Evolutionary conservation across 2,888 invertebrate genomes (phyloP), one percentile per base, ranked within the genome.

Genomic region (Drosophila eohydei): DNA sequence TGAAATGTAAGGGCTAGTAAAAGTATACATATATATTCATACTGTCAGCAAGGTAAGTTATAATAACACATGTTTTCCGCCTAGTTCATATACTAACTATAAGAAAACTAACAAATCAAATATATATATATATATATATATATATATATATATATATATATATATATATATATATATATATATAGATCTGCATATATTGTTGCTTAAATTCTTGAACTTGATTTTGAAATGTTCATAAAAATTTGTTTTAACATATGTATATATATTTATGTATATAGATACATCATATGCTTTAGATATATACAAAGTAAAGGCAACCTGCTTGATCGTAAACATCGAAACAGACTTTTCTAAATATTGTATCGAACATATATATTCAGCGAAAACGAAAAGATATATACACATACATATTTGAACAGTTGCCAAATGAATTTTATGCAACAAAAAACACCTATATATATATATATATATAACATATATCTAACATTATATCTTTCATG

Each of bases 371-470:
- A 73, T 77, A 78, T 71, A 69, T 30, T 30, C 30, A 77, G 58
- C 66, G 66, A 81, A 65, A 74, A 71, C 54, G 21, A 55, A 58
- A 59, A 21, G 28, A 70, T 55, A 54, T 63, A 36, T 36, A 21
- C 51, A 76, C 57, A 78, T 64, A 78, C 48, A 78, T 86, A 79
- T 83, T 90, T 90, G 91, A 88, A 88, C 64, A 61, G 65, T 68
- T 90, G 90, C 91, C 91, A 90, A 75, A 56, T 44, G 73, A 76
- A 79, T 83, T 81, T 81, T 74, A 81, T 88, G 82, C 82, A 86
- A 84, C 69, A 79, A 65, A 52, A 34, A 7, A 28, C 28, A 46
- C 14, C 57, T 48, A 57, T 50, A 14, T 68, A 30, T 67, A 43
- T 60, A 57, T 54, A 63, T 54, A 55, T 36, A 52, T 1, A 21